Evolutionary conservation across 2,888 invertebrate species (phyloP).

Genomic region (Dorcus parallelipipedus): DNA sequence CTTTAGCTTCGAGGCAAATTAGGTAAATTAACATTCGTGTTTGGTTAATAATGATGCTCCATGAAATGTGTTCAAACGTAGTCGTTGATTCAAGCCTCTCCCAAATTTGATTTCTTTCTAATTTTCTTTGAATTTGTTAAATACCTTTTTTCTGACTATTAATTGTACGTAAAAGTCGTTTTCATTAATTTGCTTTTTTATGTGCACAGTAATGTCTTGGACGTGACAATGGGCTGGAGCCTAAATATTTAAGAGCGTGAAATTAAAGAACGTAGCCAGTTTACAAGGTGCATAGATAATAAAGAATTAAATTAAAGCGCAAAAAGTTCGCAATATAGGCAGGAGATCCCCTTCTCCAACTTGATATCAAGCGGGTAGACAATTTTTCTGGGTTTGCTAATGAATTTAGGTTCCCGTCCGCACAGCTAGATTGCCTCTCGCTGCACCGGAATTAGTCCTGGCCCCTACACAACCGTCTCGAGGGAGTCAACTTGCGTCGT

Average conservation of each 20-base stretch:
- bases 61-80: too few species aligned
- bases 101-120: too few species aligned
- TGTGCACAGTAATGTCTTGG: too few species aligned
- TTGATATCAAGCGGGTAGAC: slow-evolving; percentile 36
- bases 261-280: slow-evolving; percentile 2
- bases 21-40: too few species aligned
- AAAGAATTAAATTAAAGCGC: slow-evolving; percentile 29
- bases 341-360: slow-evolving; percentile 25
- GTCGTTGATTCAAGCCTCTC: too few species aligned
- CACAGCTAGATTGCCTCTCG: slow-evolving; percentile 41
- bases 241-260: slow-evolving; percentile 2
- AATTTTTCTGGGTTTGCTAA: slow-evolving; percentile 45
- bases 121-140: too few species aligned
- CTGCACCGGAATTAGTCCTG: slow-evolving; percentile 43
- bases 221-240: not conserved
- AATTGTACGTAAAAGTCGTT: not conserved
- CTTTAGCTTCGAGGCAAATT: too few species aligned
- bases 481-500: slow-evolving; percentile 51
- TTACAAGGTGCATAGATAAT: slow-evolving; percentile 27
- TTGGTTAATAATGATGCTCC: too few species aligned
- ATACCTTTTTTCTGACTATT: too few species aligned
- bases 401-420: slow-evolving; percentile 44
- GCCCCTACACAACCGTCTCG: slow-evolving; percentile 38
- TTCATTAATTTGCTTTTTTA: too few species aligned
- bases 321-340: slow-evolving; percentile 14